phyloP scores from a whole-genome alignment of 2,888 invertebrate genomes.

The Hyppa rectilinea region DNA sequence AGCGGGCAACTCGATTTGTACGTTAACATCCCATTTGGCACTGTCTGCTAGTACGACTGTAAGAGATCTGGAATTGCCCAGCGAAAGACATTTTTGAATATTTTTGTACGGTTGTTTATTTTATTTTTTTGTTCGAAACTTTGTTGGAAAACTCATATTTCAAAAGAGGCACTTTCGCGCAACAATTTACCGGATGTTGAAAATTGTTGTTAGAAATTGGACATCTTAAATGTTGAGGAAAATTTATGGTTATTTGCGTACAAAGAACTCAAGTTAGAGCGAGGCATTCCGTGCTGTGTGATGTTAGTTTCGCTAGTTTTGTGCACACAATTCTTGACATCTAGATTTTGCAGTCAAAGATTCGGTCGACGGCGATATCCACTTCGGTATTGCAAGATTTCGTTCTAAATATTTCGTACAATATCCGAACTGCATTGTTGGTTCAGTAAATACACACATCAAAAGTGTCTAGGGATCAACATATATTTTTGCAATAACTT shows the following conservation, averaged over 20 bases:
- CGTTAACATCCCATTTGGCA: conserved; percentile 74
- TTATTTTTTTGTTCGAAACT: conserved; percentile 35
- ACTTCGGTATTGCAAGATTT: conserved; percentile 25
- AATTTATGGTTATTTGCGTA: conserved; percentile 36
- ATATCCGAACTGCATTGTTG: background rate
- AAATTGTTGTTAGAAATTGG: conserved; percentile 46
- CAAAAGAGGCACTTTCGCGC: conserved; percentile 17
- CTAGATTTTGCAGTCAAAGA: conserved; percentile 26
- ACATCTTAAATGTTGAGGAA: conserved; percentile 33
- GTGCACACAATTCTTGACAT: conserved; percentile 33
- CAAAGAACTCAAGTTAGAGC: conserved; percentile 22
- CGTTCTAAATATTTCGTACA: conserved; percentile 33
- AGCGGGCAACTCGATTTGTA: conserved; percentile 74
- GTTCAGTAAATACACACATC: conserved; percentile 1
- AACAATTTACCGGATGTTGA: conserved; percentile 37
- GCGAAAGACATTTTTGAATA: conserved; percentile 51
- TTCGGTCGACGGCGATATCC: background rate
- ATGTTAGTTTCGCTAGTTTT: conserved; percentile 30
- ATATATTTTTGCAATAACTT: too few relatives aligned
- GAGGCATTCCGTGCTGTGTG: conserved; percentile 10
- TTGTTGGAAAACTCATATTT: conserved; percentile 42
- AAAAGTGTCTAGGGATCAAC: too few relatives aligned
- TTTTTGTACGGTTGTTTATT: conserved; percentile 25
- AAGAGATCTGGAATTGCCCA: conserved; percentile 56
- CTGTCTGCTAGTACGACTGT: conserved; percentile 38